Base-by-base conservation (phyloP, 1,140 invertebrate species). In the Caerostris extrusa region DNA sequence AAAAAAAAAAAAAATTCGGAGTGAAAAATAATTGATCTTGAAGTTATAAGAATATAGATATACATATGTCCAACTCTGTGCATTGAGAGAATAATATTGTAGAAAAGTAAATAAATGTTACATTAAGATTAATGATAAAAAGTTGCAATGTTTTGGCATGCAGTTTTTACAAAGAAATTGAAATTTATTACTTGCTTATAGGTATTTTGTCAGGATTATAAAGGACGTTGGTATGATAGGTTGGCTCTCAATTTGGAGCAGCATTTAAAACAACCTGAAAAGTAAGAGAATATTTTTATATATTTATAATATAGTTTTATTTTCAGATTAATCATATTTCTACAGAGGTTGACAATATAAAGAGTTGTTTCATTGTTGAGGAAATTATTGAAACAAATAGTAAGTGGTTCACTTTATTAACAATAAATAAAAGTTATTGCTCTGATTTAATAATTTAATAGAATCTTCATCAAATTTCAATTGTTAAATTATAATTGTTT, bases 221-320 rank as follows among this genome's bases (percentile, higher is more conserved):
- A 96, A 58, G 97, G 96, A 12, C 95, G 96, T 56, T 97, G 96
- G 96, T 97, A 95, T 95, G 96, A 97, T 93, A 95, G 97, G 91
- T 94, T 97, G 34, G 96, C 96, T 14, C 95, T 97, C 0, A 97
- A 97, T 94, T 95, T 96, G 17, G 96, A 97, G 71, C 95, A 95
- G 81, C 96, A 97, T 95, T 95, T 97, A 56, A 97, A 97, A 95
- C 95, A 95, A 87, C 95, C 95, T n/a, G 87, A 95, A 81, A 96
- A 95, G 95, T 96, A 91, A 82, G 67, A 56, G n/a, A 71, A 81
- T 0, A 12, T 10, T 81, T 34, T 50, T 81, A 10, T 34, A 3
- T 81, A 34, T 34, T 34, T 34, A 34, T 34, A 34, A 34, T 34
- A 34, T 34, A 34, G 34, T 34, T 34, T 34, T 34, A 34, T 34